Conservation (phyloP, 2,797 vertebrate genomes). For the Agapornis canus region DNA sequence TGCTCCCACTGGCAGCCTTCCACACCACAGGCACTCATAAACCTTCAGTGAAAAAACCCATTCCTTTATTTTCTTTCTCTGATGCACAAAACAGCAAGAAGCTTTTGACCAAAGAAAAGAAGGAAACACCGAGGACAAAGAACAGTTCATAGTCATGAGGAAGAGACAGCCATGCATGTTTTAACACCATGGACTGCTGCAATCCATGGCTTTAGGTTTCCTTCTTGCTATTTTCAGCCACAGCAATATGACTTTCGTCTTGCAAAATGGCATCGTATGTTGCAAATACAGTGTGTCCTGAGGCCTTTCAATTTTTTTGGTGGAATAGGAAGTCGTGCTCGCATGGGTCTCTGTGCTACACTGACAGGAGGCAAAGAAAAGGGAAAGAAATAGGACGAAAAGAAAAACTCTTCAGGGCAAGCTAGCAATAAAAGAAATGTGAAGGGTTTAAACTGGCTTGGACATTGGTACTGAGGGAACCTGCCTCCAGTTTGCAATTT, state of each 20-base stretch:
- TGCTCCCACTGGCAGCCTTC: neutral
- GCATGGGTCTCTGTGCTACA: neutral
- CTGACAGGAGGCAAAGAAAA: neutral
- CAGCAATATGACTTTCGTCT: conserved; percentile 1
- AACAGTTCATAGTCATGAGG: neutral
- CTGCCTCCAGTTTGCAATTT: neutral
- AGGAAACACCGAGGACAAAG: neutral
- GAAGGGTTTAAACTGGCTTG: neutral
- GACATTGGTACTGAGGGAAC: neutral
- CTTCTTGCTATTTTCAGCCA: neutral
- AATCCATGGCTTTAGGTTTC: neutral
- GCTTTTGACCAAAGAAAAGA: neutral
- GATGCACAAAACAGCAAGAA: neutral
- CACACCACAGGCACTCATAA: neutral
- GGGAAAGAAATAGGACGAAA: neutral
- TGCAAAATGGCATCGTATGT: neutral
- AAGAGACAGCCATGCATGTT: neutral
- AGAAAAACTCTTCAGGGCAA: conserved; percentile 25
- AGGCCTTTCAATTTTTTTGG: neutral
- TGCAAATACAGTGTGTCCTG: neutral
- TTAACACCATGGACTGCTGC: neutral
- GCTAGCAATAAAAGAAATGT: conserved; percentile 4
- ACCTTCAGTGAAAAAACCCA: neutral
- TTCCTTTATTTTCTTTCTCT: neutral
- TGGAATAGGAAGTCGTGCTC: neutral